These are phyloP conservation scores for Scomber scombrus DNA, from an alignment of 2,113 vertebrate species.

Conservation along the genomic window DNA sequence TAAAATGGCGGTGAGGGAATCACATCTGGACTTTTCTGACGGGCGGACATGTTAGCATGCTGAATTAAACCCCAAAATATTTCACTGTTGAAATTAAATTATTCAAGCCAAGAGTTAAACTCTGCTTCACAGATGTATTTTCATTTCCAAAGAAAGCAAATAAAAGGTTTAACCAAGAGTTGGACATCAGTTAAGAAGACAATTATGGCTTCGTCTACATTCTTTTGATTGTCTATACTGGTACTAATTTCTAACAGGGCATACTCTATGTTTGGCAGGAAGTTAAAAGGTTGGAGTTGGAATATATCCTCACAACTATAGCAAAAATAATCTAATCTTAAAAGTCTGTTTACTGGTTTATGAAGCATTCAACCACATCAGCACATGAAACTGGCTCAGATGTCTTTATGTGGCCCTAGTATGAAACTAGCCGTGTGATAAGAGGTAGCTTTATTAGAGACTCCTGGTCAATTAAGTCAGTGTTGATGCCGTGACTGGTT, in stretches of 20 bases:
- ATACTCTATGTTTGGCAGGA: background rate
- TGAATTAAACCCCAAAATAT: background rate
- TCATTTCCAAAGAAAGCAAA: conserved; percentile 1
- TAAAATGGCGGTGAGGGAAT: conserved; percentile 22
- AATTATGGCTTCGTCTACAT: background rate
- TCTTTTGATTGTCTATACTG: background rate
- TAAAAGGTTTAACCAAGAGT: background rate
- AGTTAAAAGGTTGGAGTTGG: too few species aligned
- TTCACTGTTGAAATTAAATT: conserved; percentile 3
- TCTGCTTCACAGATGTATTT: background rate
- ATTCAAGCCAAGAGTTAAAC: background rate
- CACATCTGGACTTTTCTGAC: conserved; percentile 50
- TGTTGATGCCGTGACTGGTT: too few species aligned
- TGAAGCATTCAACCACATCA: background rate
- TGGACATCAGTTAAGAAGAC: background rate
- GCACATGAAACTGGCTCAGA: background rate
- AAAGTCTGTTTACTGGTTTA: background rate
- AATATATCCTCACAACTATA: background rate
- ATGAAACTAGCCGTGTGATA: background rate
- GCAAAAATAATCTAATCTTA: background rate
- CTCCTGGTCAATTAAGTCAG: background rate
- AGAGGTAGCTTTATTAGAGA: background rate
- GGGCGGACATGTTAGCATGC: background rate
- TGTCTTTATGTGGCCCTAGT: background rate
- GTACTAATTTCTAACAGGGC: background rate